A percentile compares a stretch with the other conserved stretches of the same genome.
Evolutionary conservation across 2,113 vertebrate species (phyloP).

Genomic region (Cavia porcellus): DNA sequence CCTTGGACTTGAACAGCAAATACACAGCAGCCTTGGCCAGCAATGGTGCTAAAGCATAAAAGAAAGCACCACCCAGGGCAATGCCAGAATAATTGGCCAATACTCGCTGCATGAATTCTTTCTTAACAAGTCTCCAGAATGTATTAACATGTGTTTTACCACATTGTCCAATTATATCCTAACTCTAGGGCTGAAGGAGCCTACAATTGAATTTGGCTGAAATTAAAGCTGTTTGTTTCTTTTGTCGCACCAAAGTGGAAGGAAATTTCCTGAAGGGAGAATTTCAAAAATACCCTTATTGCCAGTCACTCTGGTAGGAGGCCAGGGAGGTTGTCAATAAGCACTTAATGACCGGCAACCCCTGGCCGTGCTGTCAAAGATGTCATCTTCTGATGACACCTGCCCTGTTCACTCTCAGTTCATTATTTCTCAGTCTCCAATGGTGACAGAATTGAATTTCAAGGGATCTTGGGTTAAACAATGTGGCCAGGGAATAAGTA

Average conservation of each 20-base stretch:
- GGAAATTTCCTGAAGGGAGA: conserved; percentile 54
- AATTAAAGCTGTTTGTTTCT: conserved; percentile 22
- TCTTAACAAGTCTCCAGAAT: background rate
- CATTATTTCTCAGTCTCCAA: conserved; percentile 60
- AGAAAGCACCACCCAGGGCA: background rate
- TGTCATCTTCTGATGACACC: conserved; percentile 42
- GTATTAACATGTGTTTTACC: background rate
- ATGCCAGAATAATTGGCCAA: background rate
- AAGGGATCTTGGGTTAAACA: background rate
- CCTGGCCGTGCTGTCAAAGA: conserved; percentile 61
- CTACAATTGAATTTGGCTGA: conserved; percentile 26
- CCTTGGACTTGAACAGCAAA: background rate
- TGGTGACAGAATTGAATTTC: conserved; percentile 51
- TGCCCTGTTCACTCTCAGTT: conserved; percentile 31
- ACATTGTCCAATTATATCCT: conserved; percentile 32
- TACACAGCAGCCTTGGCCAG: too few species aligned
- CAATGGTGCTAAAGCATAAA: rapidly evolving
- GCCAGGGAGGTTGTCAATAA: conserved; percentile 44
- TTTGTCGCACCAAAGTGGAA: conserved; percentile 61
- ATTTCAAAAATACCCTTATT: conserved; percentile 57
- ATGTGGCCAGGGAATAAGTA: conserved; percentile 6
- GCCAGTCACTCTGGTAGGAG: conserved; percentile 40
- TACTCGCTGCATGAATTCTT: rapidly evolving
- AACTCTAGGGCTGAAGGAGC: background rate
- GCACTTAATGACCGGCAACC: conserved; percentile 47